Evolutionary conservation across 2,888 invertebrate genomes (phyloP), one percentile per base, ranked within the genome.

Genomic region (Philopedon plagiatum): DNA sequence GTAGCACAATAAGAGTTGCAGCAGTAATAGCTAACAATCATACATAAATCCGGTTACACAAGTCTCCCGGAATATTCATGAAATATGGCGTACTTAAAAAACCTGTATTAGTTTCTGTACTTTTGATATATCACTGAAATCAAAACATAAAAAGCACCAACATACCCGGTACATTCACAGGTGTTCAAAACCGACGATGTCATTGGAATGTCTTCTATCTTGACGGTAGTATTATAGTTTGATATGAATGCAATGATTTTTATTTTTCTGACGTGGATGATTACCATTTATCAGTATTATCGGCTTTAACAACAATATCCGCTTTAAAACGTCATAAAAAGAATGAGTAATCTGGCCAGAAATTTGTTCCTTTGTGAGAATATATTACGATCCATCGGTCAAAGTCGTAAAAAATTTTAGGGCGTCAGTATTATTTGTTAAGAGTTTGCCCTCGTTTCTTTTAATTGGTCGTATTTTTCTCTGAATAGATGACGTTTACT

Each of bases 391-490:
- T 32, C 69, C 58, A 73, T 73, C 73, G 70, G 73, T 70, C 73
- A 70, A 44, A 66, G 73, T 41, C 58, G 69, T 73, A 73, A 73
- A 72, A 72, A 68, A 66, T 70, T 73, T 73, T 56, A 66, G 73
- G 69, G 73, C 70, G 70, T 69, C 65, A 58, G 70, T 70, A 73
- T 69, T 70, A 69, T 73, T 73, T 73, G 69, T 73, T 73, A 69
- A 73, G 73, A 68, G 73, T 73, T 73, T 69, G 69, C 73, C 73
- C 69, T 69, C 73, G 73, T 73, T 73, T 65, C 73, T 64, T 69
- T 73, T 73, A 73, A 73, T 73, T 73, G 73, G 65, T 73, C 73
- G 70, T 73, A 73, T 70, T 73, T 73, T 70, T 65, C 64, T 70
- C 70, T 66, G 73, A 65, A 70, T 70, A 66, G 73, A 62, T 70